These are phyloP conservation scores for Fistularia commersonii DNA, from an alignment of 2,797 vertebrate genomes.

Conservation along the genomic window DNA sequence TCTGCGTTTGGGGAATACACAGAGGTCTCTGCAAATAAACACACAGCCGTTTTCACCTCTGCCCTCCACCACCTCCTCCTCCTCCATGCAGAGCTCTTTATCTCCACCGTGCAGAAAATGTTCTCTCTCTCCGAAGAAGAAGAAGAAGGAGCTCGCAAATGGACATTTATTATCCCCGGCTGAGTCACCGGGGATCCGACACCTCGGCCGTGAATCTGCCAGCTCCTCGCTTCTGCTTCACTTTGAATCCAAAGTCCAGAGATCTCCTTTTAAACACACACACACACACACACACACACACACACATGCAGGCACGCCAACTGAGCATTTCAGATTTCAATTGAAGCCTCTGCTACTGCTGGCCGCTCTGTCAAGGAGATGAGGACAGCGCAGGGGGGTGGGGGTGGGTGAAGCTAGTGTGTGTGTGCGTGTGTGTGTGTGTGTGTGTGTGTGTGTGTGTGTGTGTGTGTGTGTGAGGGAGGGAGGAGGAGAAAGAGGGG, in stretches of 20 bases:
- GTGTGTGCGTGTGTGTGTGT: slow-evolving; percentile 34
- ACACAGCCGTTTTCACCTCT: slow-evolving; percentile 47
- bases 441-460: slow-evolving; percentile 15
- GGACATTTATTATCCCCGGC: slow-evolving; percentile 20
- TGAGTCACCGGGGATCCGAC: slow-evolving; percentile 32
- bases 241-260: too few relatives aligned
- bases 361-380: slow-evolving; percentile 58
- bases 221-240: too few relatives aligned
- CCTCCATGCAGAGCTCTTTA: slow-evolving; percentile 39
- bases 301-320: background rate
- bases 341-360: slow-evolving; percentile 26
- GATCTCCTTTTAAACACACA: too few relatives aligned
- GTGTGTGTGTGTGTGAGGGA: slow-evolving; percentile 8
- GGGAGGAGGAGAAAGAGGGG: slow-evolving; percentile 48
- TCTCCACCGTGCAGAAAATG: slow-evolving; percentile 43
- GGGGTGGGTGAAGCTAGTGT: slow-evolving; percentile 24
- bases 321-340: slow-evolving; percentile 4
- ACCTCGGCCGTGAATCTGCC: too few relatives aligned
- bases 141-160: slow-evolving; percentile 23
- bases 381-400: slow-evolving; percentile 48
- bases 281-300: too few relatives aligned
- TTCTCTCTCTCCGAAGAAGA: slow-evolving; percentile 14
- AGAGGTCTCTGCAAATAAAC: slow-evolving; percentile 55
- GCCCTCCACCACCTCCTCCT: too few relatives aligned
- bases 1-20: slow-evolving; percentile 54